Percentiles rank a stretch among this genome's conserved stretches.
Conservation (phyloP, 2,888 invertebrate genomes). For the Cacoxenus indagator region DNA sequence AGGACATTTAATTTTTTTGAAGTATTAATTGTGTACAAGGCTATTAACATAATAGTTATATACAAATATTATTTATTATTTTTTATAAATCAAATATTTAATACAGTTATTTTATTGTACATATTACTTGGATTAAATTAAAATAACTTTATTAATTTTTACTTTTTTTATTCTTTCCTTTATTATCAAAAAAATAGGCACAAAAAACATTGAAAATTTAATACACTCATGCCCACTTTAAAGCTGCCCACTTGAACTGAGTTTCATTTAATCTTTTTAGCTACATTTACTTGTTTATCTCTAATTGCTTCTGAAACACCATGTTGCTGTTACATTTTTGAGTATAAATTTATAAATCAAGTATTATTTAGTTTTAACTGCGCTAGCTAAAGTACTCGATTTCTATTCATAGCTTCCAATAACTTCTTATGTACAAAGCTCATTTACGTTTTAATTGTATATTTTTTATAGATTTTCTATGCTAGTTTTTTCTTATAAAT, state of each 20-base stretch:
- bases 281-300: slow-evolving; percentile 25
- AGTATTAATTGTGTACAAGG: slow-evolving; percentile 25
- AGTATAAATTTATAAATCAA: neutral
- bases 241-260: neutral
- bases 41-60: slow-evolving; percentile 42
- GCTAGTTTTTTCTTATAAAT: neutral
- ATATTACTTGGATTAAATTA: neutral
- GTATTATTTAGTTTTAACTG: slow-evolving; percentile 1
- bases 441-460: slow-evolving; percentile 35
- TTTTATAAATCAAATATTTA: neutral
- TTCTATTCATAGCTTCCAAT: slow-evolving; percentile 1
- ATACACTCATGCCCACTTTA: neutral
- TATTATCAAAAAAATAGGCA: neutral
- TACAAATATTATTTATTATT: slow-evolving; percentile 42
- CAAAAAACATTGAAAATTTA: neutral
- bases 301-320: slow-evolving; percentile 57
- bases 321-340: slow-evolving; percentile 30
- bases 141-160: neutral
- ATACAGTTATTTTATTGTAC: neutral
- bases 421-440: slow-evolving; percentile 57
- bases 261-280: slow-evolving; percentile 14
- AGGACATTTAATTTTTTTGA: slow-evolving; percentile 55
- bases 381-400: slow-evolving; percentile 7
- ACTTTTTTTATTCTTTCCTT: slow-evolving; percentile 21
- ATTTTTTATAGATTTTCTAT: neutral